Percentiles rank a stretch among this genome's conserved stretches.
These are phyloP conservation scores for Clistopyga incitator DNA, from an alignment of 2,888 invertebrate genomes.

Conservation along the genomic window DNA sequence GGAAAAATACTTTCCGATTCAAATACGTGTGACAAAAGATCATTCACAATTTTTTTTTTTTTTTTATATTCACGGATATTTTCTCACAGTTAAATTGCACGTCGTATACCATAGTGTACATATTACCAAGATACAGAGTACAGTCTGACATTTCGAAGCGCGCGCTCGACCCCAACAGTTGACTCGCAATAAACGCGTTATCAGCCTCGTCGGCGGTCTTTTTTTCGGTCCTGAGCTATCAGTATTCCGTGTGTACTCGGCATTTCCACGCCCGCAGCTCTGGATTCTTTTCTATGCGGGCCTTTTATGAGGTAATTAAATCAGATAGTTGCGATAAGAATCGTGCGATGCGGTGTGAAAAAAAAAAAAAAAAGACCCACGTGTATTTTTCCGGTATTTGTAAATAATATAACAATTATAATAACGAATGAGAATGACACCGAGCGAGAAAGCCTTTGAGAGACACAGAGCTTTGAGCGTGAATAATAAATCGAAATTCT, in stretches of 20 bases:
- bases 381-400: not conserved
- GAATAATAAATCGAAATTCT: constrained; percentile 33
- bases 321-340: constrained; percentile 52
- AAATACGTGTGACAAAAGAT: not conserved
- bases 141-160: constrained; percentile 35
- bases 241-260: constrained; percentile 52
- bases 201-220: constrained; percentile 51
- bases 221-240: constrained; percentile 57
- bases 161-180: not conserved
- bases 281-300: constrained; percentile 51
- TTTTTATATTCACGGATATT: constrained; percentile 32
- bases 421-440: not conserved
- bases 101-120: constrained; percentile 14
- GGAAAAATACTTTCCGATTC: constrained; percentile 19
- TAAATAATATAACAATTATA: constrained; percentile 4
- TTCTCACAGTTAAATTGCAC: constrained; percentile 10
- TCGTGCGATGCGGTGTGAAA: constrained; percentile 31
- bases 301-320: constrained; percentile 61
- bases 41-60: not conserved
- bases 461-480: constrained; percentile 14
- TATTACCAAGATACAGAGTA: constrained; percentile 33
- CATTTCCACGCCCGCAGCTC: constrained; percentile 50
- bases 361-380: constrained; percentile 19
- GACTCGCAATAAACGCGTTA: constrained; percentile 61
- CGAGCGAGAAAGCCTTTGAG: not conserved